Percentiles rank a stretch among this genome's conserved stretches.
Conservation (phyloP, 1,140 invertebrate genomes). For the Medauroidea extradentata region DNA sequence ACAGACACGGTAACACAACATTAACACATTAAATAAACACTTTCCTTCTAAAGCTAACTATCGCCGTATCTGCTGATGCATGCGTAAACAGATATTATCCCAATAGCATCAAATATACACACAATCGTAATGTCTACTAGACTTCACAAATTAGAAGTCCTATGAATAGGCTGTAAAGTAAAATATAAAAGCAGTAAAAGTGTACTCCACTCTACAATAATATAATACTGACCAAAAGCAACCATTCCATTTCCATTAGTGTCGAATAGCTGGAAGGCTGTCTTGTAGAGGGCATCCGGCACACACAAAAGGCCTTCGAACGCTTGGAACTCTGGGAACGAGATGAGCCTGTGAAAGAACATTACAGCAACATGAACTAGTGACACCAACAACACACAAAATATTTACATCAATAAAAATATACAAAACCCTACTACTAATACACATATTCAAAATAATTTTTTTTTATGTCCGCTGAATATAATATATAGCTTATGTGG, state of each 20-base stretch:
- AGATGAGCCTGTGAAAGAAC: conserved; percentile 67
- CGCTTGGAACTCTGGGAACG: conserved; percentile 95
- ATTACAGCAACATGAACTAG: not conserved
- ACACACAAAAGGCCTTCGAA: conserved; percentile 95
- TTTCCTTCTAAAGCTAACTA: no score
- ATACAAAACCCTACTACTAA: no score
- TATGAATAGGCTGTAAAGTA: not conserved
- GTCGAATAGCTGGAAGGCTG: conserved; percentile 98
- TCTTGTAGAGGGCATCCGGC: conserved; percentile 95
- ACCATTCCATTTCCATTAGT: conserved; percentile 96
- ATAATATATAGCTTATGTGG: no score
- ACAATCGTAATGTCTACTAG: no score
- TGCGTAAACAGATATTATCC: no score
- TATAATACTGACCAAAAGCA: conserved; percentile 70
- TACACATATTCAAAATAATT: no score
- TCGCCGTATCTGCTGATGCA: no score
- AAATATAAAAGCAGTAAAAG: not conserved
- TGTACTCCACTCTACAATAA: not conserved
- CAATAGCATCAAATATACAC: no score
- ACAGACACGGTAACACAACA: no score
- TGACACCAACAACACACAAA: not conserved
- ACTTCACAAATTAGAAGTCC: not conserved
- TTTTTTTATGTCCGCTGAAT: no score
- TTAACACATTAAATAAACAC: no score
- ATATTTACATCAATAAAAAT: not conserved